Conservation (phyloP, 2,113 vertebrate species). For the Percina caprodes region DNA sequence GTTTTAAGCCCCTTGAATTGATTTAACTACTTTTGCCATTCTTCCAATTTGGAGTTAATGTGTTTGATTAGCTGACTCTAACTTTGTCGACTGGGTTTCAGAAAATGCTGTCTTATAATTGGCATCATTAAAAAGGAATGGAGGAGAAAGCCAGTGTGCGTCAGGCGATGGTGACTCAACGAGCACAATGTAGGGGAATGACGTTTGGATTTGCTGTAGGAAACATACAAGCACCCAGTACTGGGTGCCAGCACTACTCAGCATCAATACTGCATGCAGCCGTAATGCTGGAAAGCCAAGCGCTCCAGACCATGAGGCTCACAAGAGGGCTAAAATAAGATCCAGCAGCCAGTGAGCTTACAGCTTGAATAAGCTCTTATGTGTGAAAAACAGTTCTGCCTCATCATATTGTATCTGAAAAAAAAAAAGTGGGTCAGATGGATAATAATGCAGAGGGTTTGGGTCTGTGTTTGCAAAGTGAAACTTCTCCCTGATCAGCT, state of each 20-base stretch:
- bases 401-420: slow-evolving; percentile 66
- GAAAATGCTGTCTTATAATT: slow-evolving; percentile 65
- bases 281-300: slow-evolving; percentile 64
- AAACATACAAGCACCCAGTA: slow-evolving; percentile 56
- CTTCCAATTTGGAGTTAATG: slow-evolving; percentile 68
- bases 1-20: slow-evolving; percentile 39
- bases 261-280: slow-evolving; percentile 77
- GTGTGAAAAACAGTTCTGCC: slow-evolving; percentile 54
- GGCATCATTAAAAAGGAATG: slow-evolving; percentile 63
- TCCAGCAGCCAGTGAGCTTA: slow-evolving; percentile 60
- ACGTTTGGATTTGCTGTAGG: slow-evolving; percentile 49
- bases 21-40: slow-evolving; percentile 44
- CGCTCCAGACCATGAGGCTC: slow-evolving; percentile 65
- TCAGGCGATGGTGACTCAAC: slow-evolving; percentile 56
- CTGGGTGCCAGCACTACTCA: slow-evolving; percentile 70
- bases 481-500: slow-evolving; percentile 36
- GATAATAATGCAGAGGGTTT: slow-evolving; percentile 54
- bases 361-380: slow-evolving; percentile 67
- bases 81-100: slow-evolving; percentile 47
- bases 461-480: slow-evolving; percentile 35
- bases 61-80: slow-evolving; percentile 67
- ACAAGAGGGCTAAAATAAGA: slow-evolving; percentile 78
- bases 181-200: slow-evolving; percentile 34
- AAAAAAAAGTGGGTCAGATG: slow-evolving; percentile 72
- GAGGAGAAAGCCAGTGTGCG: slow-evolving; percentile 41